Percentiles rank a stretch among this genome's conserved stretches.
Conservation (phyloP, 2,888 invertebrate species). For the Megalurothrips usitatus region DNA sequence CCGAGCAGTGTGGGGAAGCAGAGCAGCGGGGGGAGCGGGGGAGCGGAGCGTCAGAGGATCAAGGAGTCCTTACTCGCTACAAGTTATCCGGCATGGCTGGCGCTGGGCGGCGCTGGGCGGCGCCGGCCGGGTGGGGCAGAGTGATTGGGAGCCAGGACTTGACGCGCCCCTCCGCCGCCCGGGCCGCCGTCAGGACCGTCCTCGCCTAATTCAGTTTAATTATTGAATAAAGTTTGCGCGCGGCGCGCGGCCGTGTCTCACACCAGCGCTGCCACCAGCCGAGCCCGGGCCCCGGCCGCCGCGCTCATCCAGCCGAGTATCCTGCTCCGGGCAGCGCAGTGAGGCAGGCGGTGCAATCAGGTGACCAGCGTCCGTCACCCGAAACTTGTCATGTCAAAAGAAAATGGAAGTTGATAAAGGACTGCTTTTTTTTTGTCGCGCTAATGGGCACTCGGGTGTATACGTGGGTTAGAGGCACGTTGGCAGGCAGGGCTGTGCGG, state of each 20-base stretch:
- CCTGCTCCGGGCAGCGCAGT: too few relatives aligned
- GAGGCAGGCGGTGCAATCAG: too few relatives aligned
- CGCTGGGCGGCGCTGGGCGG: neutral
- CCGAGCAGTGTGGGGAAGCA: too few relatives aligned
- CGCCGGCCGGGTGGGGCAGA: neutral
- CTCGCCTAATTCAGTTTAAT: slow-evolving; percentile 18
- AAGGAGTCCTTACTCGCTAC: neutral
- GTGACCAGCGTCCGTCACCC: too few relatives aligned
- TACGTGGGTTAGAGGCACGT: too few relatives aligned
- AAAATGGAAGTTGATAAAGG: too few relatives aligned
- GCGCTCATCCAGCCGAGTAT: too few relatives aligned
- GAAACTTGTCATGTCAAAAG: too few relatives aligned
- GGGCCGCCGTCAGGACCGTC: neutral
- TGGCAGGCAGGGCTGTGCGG: too few relatives aligned
- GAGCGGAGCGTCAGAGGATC: neutral
- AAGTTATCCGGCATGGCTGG: neutral
- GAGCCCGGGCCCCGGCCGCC: too few relatives aligned
- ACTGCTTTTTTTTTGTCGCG: too few relatives aligned
- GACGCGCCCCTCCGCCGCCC: neutral
- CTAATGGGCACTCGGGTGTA: too few relatives aligned
- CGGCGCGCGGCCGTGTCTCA: neutral
- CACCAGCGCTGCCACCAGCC: neutral
- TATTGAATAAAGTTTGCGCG: slow-evolving; percentile 22
- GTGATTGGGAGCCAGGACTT: neutral
- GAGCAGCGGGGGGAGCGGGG: neutral